Evolutionary conservation across 2,797 vertebrate species (phyloP).

Genomic region (Mormyrus hasselquistii): DNA sequence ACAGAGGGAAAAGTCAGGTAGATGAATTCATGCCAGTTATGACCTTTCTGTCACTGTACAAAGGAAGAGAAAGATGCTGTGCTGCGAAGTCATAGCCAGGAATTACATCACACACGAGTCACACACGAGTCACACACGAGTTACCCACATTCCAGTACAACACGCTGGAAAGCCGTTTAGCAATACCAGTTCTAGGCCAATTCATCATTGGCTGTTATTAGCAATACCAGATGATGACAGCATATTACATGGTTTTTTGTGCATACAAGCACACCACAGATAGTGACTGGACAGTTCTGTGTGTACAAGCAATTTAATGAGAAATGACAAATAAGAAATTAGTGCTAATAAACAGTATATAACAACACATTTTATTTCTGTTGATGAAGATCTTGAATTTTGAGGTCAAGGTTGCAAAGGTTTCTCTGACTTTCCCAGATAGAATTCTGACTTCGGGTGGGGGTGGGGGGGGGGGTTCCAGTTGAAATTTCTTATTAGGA

Average conservation of each 20-base stretch:
- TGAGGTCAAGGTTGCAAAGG: neutral
- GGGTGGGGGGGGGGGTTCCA: neutral
- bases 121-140: neutral
- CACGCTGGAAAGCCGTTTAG: neutral
- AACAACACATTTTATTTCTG: neutral
- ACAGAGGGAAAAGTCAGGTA: neutral
- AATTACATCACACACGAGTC: neutral
- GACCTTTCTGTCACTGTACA: neutral
- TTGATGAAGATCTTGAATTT: neutral
- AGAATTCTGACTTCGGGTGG: neutral
- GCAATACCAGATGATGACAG: neutral
- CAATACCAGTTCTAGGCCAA: neutral
- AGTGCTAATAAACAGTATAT: neutral
- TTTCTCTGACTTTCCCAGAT: neutral
- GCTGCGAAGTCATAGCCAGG: neutral
- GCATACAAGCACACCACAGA: neutral
- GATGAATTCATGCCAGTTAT: neutral
- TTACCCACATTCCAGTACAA: neutral
- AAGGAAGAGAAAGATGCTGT: neutral
- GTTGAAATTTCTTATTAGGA: neutral
- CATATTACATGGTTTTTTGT: neutral
- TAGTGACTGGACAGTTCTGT: neutral
- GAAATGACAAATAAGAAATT: neutral
- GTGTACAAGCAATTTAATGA: neutral
- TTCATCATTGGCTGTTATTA: neutral